These are phyloP conservation scores for Troides oblongomaculatus DNA, from an alignment of 2,888 invertebrate genomes.

Conservation along the genomic window DNA sequence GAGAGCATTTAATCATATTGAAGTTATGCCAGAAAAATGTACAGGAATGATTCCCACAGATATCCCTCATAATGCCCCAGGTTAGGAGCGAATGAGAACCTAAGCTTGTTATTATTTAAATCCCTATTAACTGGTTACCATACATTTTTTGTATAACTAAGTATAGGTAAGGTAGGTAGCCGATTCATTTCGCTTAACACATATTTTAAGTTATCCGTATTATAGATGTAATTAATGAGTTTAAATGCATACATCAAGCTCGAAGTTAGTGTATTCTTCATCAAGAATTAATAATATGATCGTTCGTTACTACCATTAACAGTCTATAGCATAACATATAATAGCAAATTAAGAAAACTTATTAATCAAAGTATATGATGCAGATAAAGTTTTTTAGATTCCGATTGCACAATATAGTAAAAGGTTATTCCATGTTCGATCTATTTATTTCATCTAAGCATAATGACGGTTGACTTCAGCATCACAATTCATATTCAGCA, in stretches of 20 bases:
- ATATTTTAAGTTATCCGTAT: too few relatives aligned
- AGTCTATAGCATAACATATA: too few relatives aligned
- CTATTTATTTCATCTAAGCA: constrained; percentile 1
- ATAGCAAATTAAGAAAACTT: too few relatives aligned
- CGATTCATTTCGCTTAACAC: too few relatives aligned
- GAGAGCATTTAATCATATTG: constrained; percentile 56
- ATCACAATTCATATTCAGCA: constrained; percentile 27
- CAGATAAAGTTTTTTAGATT: too few relatives aligned
- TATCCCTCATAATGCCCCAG: constrained; percentile 36
- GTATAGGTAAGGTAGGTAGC: too few relatives aligned
- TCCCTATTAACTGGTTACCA: constrained; percentile 1
- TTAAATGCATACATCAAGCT: too few relatives aligned
- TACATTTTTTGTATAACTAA: neutral
- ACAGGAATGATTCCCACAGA: constrained; percentile 40
- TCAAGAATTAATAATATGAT: too few relatives aligned
- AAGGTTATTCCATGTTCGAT: constrained; percentile 10
- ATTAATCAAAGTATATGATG: too few relatives aligned
- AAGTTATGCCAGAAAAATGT: constrained; percentile 34
- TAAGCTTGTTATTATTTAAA: constrained; percentile 21
- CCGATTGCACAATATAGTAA: neutral
- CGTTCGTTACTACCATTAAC: too few relatives aligned
- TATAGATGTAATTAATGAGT: too few relatives aligned
- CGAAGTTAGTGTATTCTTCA: too few relatives aligned
- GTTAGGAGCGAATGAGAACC: constrained; percentile 15
- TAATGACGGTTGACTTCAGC: constrained; percentile 7